Base-by-base conservation (phyloP, 2,888 invertebrate species). In the Archips crataeganus region DNA sequence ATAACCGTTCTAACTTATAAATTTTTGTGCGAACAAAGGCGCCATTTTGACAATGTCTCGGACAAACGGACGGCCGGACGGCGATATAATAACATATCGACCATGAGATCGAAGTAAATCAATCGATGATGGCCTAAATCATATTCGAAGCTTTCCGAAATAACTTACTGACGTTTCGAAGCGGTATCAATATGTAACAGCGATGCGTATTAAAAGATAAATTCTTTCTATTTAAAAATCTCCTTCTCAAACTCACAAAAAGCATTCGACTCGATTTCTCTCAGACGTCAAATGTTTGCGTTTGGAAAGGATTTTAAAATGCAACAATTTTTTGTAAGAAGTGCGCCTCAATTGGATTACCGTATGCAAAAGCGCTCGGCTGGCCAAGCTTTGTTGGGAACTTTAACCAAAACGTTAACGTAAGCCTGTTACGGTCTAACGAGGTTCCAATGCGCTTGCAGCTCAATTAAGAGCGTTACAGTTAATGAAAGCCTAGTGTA, bases 21-120 rank as follows among this genome's bases (percentile, higher is more conserved):
- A 93, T 92, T 92, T 92, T 91, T 88, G 91, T 84, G 87, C 90
- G 92, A 91, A 94, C 94, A 94, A 94, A 93, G 92, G 91, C 92
- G 90, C 92, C 87, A 88, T 88, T 89, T 87, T 92, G 94, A 94
- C 94, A 93, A 87, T 86, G 88, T 87, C 86, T 83, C 82, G 79
- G 89, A 88, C 90, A 86, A 87, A 87, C 82, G 87, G 90, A 90
- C 87, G 84, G 84, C 81, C 82, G 78, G 85, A 84, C 87, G 83
- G 86, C 80, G 87, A 90, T 91, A 90, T 90, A 89, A 88, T 89
- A 90, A 93, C 92, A 93, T 93, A 91, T 92, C 86, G 87, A 81
- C 84, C 80, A 79, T 79, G 82, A 84, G 86, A 87, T 88, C 84
- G 86, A 79, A 88, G 88, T 94, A 92, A 92, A 92, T 93, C 93